These are phyloP conservation scores for Amblyteles armatorius DNA, from an alignment of 2,888 invertebrate genomes.

Conservation along the genomic window DNA sequence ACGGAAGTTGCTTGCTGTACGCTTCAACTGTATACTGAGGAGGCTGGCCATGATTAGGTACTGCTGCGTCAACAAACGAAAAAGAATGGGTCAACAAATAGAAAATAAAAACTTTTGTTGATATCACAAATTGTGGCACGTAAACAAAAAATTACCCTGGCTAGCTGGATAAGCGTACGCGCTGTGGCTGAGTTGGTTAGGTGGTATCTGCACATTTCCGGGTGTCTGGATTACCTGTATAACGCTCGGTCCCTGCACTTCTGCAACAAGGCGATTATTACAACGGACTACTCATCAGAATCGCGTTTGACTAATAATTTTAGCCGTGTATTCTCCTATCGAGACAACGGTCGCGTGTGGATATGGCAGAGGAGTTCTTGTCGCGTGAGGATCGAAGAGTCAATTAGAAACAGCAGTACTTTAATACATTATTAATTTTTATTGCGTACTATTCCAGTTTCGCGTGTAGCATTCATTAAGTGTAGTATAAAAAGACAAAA, in stretches of 20 bases:
- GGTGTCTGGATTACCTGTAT: slow-evolving; percentile 74
- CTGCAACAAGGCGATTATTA: slow-evolving; percentile 74
- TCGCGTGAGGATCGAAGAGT: slow-evolving; percentile 41
- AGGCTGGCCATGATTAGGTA: slow-evolving; percentile 64
- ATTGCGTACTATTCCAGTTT: slow-evolving; percentile 56
- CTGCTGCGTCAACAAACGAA: slow-evolving; percentile 57
- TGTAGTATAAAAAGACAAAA: slow-evolving; percentile 44
- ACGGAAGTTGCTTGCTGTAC: slow-evolving; percentile 79
- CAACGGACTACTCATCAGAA: slow-evolving; percentile 10
- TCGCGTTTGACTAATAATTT: background rate
- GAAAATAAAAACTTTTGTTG: background rate
- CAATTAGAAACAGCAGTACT: slow-evolving; percentile 34
- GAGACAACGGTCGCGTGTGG: background rate
- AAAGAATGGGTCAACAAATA: slow-evolving; percentile 40
- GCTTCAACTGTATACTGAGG: slow-evolving; percentile 72
- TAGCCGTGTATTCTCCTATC: background rate
- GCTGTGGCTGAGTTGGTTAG: slow-evolving; percentile 44
- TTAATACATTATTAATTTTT: slow-evolving; percentile 55
- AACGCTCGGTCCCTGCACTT: slow-evolving; percentile 73
- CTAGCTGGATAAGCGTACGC: slow-evolving; percentile 67
- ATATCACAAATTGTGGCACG: background rate
- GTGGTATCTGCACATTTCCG: slow-evolving; percentile 55
- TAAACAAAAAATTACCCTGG: slow-evolving; percentile 69
- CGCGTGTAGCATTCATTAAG: slow-evolving; percentile 29
- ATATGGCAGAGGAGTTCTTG: background rate